Evolutionary conservation across 2,888 invertebrate genomes (phyloP), one percentile per base, ranked within the genome.

Genomic region (Spialia ferax): DNA sequence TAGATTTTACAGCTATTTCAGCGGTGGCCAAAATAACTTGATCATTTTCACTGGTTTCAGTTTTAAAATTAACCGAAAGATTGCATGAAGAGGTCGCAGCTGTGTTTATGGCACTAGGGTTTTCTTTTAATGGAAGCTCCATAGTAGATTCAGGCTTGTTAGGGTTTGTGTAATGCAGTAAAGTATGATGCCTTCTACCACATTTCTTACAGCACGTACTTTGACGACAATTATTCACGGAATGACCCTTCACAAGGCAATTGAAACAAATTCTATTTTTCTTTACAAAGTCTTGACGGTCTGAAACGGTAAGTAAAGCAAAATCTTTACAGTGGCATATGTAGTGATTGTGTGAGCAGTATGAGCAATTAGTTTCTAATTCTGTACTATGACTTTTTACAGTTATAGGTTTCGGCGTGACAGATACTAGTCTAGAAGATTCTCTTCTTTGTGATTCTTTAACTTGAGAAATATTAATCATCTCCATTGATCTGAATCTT

Each of bases 291-390:
- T 73, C 68, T 48, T 69, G 63, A 22, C 71, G 63, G 38, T 73
- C 64, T 45, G 59, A 8, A 45, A 71, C 22, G 8, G 26, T n/a
- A 1, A 48, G 48, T 11, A 50, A 48, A 18, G 71, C 56, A 70
- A 72, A 72, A 8, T 71, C 66, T 56, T 73, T 73, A 64, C 71
- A 74, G 62, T 71, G 69, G 60, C 70, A 71, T 35, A 75, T 56
- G 15, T 67, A 70, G 29, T 72, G 71, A n/a, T 69, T 65, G 10
- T 70, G 64, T 64, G 68, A 57, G 52, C 70, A 74, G 45, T 69
- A 62, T 8, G 45, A 15, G 45, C 45, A 45, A 5, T 45, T 45
- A 13, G 45, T 45, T 45, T 45, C 45, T 45, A 45, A 45, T 45
- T 45, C 45, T 45, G 45, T 45, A 7, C 45, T 45, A 45, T 63